Evolutionary conservation across 2,113 vertebrate genomes (phyloP), one percentile per base, ranked within the genome.

Genomic region (Hyla sarda): DNA sequence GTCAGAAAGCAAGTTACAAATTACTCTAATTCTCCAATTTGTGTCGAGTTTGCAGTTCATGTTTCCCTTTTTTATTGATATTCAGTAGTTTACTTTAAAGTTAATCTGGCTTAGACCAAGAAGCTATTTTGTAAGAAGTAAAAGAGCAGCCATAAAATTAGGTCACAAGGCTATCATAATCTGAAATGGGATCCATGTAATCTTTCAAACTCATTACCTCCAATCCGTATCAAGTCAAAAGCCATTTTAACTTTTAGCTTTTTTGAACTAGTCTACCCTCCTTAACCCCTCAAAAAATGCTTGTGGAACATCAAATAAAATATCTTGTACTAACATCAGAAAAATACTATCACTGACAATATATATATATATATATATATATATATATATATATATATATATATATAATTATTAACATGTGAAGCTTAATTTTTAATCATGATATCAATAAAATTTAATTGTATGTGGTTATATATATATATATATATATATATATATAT

Each of bases 1-100:
- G 69, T 74, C 82, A 83, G 69, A 58, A 73, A 83, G 81, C 28
- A 72, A 54, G 69, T 83, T 83, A 83, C 82, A 83, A 83, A 83
- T 83, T 73, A 74, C 69, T 84, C 50, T 56, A 83, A 83, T 83
- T 83, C 67, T 54, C n/a, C 32, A 84, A 75, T 60, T 41, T 72
- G 67, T 84, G 82, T 60, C 19, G 37, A 74, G 69, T 47, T 84
- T 47, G 69, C 82, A 84, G 71, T 73, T 34, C 11, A 47, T 79
- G 76, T 9, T 83, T 28, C 50, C 28, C 37, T 41, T 41, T 80
- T 71, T 71, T 69, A 52, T 82, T 84, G 52, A 25, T 75, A 74
- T 75, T 74, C 48, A 45, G 47, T 83, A 58, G 71, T 41, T 84
- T 84, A 41, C 71, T 74, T 79, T 9, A 84, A 84, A 84, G 69